These are phyloP conservation scores for Nesospiza acunhae DNA, from an alignment of 2,113 vertebrate genomes.

Conservation along the genomic window DNA sequence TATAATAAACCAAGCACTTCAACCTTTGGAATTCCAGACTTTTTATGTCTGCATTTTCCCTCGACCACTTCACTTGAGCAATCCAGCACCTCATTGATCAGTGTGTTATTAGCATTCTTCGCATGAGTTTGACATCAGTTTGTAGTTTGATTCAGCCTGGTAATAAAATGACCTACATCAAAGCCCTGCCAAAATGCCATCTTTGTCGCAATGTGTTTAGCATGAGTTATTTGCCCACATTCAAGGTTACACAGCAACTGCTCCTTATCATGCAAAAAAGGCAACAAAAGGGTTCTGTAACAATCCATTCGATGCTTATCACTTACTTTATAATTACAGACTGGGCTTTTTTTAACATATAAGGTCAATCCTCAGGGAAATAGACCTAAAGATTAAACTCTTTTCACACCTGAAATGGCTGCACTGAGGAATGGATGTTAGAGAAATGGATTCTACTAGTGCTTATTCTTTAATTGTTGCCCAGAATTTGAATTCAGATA, in stretches of 20 bases:
- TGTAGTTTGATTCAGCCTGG: conserved; percentile 77
- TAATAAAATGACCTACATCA: conserved; percentile 84
- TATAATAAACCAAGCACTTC: background rate
- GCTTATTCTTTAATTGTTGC: background rate
- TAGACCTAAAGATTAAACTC: background rate
- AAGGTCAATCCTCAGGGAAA: conserved; percentile 8
- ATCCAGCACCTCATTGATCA: conserved; percentile 79
- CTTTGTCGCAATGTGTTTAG: conserved; percentile 68
- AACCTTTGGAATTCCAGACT: conserved; percentile 66
- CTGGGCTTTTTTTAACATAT: background rate
- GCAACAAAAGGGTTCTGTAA: conserved; percentile 11
- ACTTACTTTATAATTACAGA: conserved; percentile 22
- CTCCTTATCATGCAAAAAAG: conserved; percentile 33
- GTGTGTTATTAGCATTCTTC: conserved; percentile 83
- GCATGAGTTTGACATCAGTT: conserved; percentile 68
- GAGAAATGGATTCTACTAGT: background rate
- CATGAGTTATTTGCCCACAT: conserved; percentile 68
- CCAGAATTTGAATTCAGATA: background rate
- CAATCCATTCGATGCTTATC: conserved; percentile 9
- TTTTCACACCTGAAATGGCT: background rate
- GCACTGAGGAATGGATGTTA: background rate
- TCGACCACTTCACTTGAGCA: conserved; percentile 78
- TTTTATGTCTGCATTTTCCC: conserved; percentile 73
- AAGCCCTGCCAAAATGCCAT: conserved; percentile 72
- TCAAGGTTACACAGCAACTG: conserved; percentile 56